Base-by-base conservation (phyloP, 1,140 invertebrate species). In the Littorina saxatilis region DNA sequence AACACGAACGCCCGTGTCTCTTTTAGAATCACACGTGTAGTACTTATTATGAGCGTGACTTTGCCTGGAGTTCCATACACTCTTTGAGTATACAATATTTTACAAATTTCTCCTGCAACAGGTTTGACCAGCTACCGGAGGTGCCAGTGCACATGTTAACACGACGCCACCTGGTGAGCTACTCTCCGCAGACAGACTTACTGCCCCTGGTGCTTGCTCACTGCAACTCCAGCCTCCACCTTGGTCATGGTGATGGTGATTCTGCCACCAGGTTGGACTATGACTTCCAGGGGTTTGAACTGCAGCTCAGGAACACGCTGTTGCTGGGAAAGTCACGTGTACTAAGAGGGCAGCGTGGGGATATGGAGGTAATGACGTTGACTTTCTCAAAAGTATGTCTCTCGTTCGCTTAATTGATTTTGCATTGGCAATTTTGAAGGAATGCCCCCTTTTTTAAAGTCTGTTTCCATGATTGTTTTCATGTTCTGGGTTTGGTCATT, bases 201-300 rank as follows among this genome's bases (percentile, higher is more conserved):
- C 79, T 88, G 32, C 87, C 88, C 17, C 43, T 90, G 50, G 82
- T 90, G 13, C 83, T 90, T 5, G 81, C 87, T 20, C 85, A 88
- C 78, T 89, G 87, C 66, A 85, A 87, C 74, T 89, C 89, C 76
- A 87, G 87, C 11, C 86, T 90, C 55, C 29, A 86, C 43, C 75
- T 88, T 1, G 87, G 85, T 13, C 72, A 87, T 35, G 81, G 82
- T 15, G 63, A 37, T 20, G 2, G 27, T 32, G 4, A 7, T 0
- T 58, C 55, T 20, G 83, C 82, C 11, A 85, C 84, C 40, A 75
- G 73, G 23, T 66, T 88, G 27, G 76, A 85, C 37, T 89, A 89
- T 68, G 85, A 89, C 73, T 89, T 88, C 72, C 39, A 66, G 37
- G 79, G 63, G 20, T 79, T 89, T 43, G 84, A 88, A 70, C 63